phyloP scores from a whole-genome alignment of 2,797 vertebrate species.

The Sebastes trivittatus region DNA sequence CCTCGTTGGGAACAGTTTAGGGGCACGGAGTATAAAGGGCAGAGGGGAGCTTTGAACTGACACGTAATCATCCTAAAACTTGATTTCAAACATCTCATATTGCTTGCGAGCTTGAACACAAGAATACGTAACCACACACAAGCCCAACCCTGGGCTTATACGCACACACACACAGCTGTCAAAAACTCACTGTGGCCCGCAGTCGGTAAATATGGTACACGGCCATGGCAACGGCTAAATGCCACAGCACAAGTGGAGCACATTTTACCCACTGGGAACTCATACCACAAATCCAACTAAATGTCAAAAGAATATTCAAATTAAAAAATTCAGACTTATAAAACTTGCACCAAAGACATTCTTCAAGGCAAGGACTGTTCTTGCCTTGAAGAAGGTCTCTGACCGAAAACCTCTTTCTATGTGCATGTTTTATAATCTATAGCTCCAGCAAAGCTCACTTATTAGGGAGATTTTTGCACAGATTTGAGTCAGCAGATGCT shows the following conservation, averaged over 20 bases:
- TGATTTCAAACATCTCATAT: neutral
- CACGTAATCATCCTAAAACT: neutral
- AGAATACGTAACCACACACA: neutral
- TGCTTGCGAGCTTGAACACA: conserved; percentile 1
- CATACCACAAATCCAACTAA: conserved; percentile 41
- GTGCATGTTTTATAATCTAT: no score
- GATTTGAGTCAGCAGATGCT: neutral
- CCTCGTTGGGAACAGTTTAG: neutral
- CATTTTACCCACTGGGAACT: conserved; percentile 58
- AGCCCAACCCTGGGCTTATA: neutral
- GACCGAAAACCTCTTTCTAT: neutral
- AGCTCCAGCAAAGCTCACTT: neutral
- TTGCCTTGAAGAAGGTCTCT: neutral
- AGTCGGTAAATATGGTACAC: conserved; percentile 42
- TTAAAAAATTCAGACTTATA: neutral
- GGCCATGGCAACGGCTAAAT: conserved; percentile 64
- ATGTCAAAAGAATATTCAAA: conserved; percentile 62
- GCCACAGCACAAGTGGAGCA: conserved; percentile 61
- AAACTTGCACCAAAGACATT: neutral
- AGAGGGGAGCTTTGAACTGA: neutral
- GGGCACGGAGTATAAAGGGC: conserved; percentile 9
- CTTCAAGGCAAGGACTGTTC: neutral
- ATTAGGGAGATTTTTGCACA: neutral
- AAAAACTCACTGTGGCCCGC: conserved; percentile 38
- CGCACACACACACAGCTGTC: conserved; percentile 30